These are phyloP conservation scores for Nemapogon koenigi DNA, from an alignment of 2,888 invertebrate species.

Conservation along the genomic window DNA sequence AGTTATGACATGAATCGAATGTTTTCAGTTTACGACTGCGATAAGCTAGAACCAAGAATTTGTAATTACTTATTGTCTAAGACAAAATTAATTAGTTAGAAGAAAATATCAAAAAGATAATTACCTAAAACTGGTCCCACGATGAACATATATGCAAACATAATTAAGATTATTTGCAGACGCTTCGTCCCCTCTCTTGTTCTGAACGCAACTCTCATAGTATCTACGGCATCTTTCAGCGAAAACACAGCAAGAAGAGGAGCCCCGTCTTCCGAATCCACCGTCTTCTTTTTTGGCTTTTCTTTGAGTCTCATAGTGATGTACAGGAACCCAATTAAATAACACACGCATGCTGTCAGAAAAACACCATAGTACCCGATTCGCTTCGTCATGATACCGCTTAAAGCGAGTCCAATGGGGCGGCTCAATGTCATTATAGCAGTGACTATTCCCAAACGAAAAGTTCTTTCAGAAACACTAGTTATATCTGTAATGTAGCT, in stretches of 20 bases:
- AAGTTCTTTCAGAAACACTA: conserved; percentile 64
- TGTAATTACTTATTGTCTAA: not conserved
- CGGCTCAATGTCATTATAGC: conserved; percentile 58
- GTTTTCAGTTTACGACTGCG: no score
- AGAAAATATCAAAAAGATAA: conserved; percentile 11
- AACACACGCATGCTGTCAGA: conserved; percentile 45
- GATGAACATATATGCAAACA: conserved; percentile 56
- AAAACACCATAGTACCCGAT: conserved; percentile 58
- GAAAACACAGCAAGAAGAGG: conserved; percentile 39
- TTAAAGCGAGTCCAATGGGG: conserved; percentile 59
- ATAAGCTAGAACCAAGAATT: no score
- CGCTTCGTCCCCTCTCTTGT: conserved; percentile 38
- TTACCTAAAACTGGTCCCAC: conserved; percentile 60
- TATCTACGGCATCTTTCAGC: conserved; percentile 46
- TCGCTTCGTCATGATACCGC: conserved; percentile 57
- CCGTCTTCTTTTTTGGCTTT: conserved; percentile 31
- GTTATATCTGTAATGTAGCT: conserved; percentile 70
- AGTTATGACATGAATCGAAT: no score
- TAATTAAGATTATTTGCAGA: conserved; percentile 44
- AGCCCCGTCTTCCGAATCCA: conserved; percentile 32
- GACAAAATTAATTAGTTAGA: not conserved
- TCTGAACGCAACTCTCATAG: conserved; percentile 51
- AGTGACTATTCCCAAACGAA: conserved; percentile 67
- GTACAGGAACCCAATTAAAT: conserved; percentile 48
- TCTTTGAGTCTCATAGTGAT: conserved; percentile 46